A percentile compares a stretch with the other conserved stretches of the same genome.
These are phyloP conservation scores for Prietella phreatophila DNA, from an alignment of 2,113 vertebrate genomes.

Conservation along the genomic window DNA sequence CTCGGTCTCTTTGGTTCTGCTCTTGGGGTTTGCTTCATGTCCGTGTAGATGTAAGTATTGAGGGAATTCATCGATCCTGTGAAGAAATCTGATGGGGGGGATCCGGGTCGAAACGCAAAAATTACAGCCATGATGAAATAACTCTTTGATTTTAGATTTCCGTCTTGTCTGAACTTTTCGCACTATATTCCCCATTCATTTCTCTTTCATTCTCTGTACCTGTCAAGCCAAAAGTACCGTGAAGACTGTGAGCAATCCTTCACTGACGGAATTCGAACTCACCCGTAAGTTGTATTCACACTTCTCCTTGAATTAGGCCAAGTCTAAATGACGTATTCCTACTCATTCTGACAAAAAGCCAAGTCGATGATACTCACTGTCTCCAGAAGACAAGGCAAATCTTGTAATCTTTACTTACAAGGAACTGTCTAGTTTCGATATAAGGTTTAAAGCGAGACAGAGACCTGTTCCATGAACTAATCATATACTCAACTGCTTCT, in stretches of 20 bases:
- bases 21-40: conserved; percentile 29
- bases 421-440: conserved; percentile 45
- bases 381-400: conserved; percentile 46
- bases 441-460: conserved; percentile 32
- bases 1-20: conserved; percentile 29
- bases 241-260: conserved; percentile 91
- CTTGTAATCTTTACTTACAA: conserved; percentile 53
- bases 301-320: conserved; percentile 49
- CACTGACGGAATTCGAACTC: conserved; percentile 88
- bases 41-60: conserved; percentile 29
- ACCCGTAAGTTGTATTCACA: conserved; percentile 81
- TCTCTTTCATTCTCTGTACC: conserved; percentile 69
- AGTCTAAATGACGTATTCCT: conserved; percentile 50
- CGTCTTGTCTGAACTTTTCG: conserved; percentile 52
- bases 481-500: neutral
- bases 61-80: conserved; percentile 47
- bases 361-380: conserved; percentile 18
- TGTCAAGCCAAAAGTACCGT: conserved; percentile 90
- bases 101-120: conserved; percentile 37
- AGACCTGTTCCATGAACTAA: conserved; percentile 7
- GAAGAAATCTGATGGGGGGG: conserved; percentile 41
- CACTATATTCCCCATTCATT: conserved; percentile 47
- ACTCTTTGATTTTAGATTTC: conserved; percentile 52
- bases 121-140: conserved; percentile 51
- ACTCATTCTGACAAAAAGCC: conserved; percentile 49